Conservation (phyloP, 2,888 invertebrate species). For the Megaustenia siamemsis region DNA sequence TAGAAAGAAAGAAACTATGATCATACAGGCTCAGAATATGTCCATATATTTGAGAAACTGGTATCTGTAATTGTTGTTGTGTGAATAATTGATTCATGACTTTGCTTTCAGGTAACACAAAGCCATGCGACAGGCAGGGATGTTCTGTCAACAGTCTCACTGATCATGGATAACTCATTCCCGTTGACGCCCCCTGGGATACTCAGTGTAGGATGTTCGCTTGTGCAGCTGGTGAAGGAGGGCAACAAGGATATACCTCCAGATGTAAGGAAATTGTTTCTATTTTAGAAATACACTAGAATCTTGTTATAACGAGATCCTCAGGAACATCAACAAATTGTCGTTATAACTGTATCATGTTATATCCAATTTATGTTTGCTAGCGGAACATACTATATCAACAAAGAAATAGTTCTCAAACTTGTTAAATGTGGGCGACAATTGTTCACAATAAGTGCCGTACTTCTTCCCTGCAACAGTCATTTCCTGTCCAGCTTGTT, state of each 20-base stretch:
- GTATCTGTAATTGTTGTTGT: background rate
- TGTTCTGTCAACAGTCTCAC: conserved; percentile 65
- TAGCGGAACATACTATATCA: too few relatives aligned
- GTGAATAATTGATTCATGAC: background rate
- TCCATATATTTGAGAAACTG: background rate
- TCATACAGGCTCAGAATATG: too few relatives aligned
- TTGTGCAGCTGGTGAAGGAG: conserved; percentile 65
- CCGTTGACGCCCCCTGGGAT: conserved; percentile 67
- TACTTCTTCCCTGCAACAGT: too few relatives aligned
- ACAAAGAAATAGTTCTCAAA: too few relatives aligned
- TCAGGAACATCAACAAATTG: too few relatives aligned
- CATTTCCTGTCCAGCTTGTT: too few relatives aligned
- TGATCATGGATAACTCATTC: conserved; percentile 69
- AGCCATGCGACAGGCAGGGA: conserved; percentile 55
- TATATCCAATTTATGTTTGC: too few relatives aligned
- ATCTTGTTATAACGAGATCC: too few relatives aligned
- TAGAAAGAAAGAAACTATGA: background rate
- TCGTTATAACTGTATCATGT: too few relatives aligned
- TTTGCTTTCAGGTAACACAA: background rate
- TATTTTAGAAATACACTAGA: too few relatives aligned
- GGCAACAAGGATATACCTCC: conserved; percentile 65
- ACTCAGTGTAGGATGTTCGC: conserved; percentile 61
- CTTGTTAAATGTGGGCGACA: too few relatives aligned
- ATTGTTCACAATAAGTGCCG: too few relatives aligned
- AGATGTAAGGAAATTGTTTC: conserved; percentile 62